These are phyloP conservation scores for Drosophila orena DNA, from an alignment of 1,140 invertebrate species.

Conservation along the genomic window DNA sequence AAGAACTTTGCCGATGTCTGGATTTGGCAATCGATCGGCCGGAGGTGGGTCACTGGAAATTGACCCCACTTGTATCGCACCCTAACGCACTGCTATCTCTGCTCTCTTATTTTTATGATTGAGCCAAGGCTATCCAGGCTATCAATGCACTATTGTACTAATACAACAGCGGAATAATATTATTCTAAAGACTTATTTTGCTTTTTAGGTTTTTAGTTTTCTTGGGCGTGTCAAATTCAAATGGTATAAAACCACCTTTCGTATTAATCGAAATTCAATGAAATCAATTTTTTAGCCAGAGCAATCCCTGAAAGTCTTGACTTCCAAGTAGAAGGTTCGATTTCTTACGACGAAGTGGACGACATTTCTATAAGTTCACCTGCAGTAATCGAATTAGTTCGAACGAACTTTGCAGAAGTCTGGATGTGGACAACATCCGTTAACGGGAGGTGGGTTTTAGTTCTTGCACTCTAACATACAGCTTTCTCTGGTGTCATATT, in stretches of 20 bases:
- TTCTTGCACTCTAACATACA: not conserved
- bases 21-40: constrained; percentile 57
- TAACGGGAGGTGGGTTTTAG: constrained; percentile 19
- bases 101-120: constrained; percentile 3
- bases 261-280: too few species aligned
- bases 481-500: too few species aligned
- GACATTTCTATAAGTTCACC: not conserved
- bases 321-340: not conserved
- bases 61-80: constrained; percentile 15
- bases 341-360: constrained; percentile 4
- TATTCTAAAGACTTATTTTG: too few species aligned
- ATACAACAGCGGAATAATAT: constrained; percentile 1
- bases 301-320: not conserved
- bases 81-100: constrained; percentile 9
- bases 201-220: not conserved
- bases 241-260: too few species aligned
- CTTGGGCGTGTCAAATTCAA: too few species aligned
- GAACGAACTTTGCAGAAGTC: constrained; percentile 21
- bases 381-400: constrained; percentile 1
- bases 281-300: too few species aligned
- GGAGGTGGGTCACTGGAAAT: constrained; percentile 47
- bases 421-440: constrained; percentile 18
- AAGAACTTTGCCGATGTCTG: constrained; percentile 72
- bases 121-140: constrained; percentile 2
- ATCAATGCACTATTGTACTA: constrained; percentile 13